These are phyloP conservation scores for Drosophila barbarae DNA, from an alignment of 2,888 invertebrate species.

Conservation along the genomic window DNA sequence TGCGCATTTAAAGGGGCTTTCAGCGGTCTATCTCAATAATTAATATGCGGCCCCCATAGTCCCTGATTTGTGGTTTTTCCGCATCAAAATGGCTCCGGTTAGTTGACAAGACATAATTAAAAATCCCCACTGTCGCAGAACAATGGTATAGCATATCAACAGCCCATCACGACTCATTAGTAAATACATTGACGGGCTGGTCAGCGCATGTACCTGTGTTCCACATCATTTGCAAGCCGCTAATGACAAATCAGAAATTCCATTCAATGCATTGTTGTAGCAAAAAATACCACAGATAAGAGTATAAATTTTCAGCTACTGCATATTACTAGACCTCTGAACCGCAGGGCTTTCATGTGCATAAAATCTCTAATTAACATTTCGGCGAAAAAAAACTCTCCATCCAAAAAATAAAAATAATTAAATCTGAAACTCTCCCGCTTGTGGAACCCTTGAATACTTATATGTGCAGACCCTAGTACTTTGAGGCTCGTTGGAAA, in stretches of 20 bases:
- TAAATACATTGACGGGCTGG: neutral
- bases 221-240: neutral
- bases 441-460: constrained; percentile 9
- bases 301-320: constrained; percentile 14
- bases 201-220: neutral
- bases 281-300: constrained; percentile 10
- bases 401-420: neutral
- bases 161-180: constrained; percentile 6
- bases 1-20: constrained; percentile 27
- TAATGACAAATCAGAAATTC: neutral
- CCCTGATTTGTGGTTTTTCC: constrained; percentile 46
- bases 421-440: constrained; percentile 5
- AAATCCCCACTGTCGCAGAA: constrained; percentile 45
- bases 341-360: constrained; percentile 28
- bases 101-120: constrained; percentile 58
- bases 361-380: constrained; percentile 45
- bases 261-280: neutral
- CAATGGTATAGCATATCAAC: constrained; percentile 3
- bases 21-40: constrained; percentile 55
- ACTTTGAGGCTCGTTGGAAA: constrained; percentile 37
- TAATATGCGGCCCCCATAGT: constrained; percentile 38
- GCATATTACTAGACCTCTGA: constrained; percentile 38
- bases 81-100: constrained; percentile 25
- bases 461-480: constrained; percentile 20
- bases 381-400: constrained; percentile 10